These are phyloP conservation scores for Myiothlypis chrysogaster DNA, from an alignment of 2,797 vertebrate species.

Conservation along the genomic window DNA sequence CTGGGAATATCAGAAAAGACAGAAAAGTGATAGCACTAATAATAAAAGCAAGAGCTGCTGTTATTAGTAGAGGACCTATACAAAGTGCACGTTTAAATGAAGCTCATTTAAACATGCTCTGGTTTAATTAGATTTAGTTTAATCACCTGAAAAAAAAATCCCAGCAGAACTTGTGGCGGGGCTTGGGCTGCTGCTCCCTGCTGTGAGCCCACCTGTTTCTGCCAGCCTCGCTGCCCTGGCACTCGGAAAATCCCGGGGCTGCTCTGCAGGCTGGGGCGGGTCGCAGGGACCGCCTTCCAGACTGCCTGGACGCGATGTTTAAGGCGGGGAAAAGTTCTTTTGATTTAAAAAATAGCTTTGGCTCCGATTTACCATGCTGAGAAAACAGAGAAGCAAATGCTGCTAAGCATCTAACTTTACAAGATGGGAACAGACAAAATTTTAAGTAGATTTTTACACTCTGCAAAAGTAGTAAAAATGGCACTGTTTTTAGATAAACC, in stretches of 20 bases:
- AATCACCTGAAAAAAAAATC: constrained; percentile 55
- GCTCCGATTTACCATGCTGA: not conserved
- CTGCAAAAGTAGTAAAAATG: not conserved
- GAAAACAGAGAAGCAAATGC: not conserved
- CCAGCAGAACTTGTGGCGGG: constrained; percentile 39
- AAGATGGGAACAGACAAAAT: not conserved
- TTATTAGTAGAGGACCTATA: not conserved
- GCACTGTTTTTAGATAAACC: not conserved
- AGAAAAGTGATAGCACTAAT: not conserved
- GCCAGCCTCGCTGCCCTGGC: constrained; percentile 22
- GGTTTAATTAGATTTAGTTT: constrained; percentile 65
- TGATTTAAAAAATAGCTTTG: not conserved
- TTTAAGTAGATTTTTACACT: not conserved
- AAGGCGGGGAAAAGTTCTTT: not conserved
- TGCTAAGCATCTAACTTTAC: not conserved
- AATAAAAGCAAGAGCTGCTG: not conserved
- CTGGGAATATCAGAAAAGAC: not conserved
- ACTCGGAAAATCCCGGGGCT: not conserved
- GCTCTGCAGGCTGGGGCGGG: not conserved
- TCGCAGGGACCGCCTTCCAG: not conserved
- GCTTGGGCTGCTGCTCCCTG: constrained; percentile 29
- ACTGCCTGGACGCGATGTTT: accelerated
- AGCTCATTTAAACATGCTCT: constrained; percentile 49
- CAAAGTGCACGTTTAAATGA: constrained; percentile 6
- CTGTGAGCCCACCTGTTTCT: constrained; percentile 61